Evolutionary conservation across 2,888 invertebrate species (phyloP), one percentile per base, ranked within the genome.

Genomic region (Vanessa cardui): DNA sequence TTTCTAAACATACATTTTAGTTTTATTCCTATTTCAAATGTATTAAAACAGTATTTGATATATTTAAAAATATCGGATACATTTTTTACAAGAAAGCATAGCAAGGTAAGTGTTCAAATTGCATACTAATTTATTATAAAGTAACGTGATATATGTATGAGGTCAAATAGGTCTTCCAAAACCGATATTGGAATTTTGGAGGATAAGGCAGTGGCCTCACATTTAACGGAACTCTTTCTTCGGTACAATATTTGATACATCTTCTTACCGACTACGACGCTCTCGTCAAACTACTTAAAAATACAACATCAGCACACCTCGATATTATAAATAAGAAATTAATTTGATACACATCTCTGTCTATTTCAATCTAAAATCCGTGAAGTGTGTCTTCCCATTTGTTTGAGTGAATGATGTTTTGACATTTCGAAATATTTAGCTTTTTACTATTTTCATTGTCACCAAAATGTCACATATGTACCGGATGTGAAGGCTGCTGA

Each of bases 291-390:
- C 74, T 71, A 73, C 74, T 78, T 77, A 75, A 70, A 69, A 69
- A 72, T 66, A 71, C 72, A 69, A 68, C 68, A 70, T 69, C 66
- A 69, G 63, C 70, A 70, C 66, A 72, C 59, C 69, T 73, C 72
- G 72, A 69, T 71, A 72, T 75, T 78, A 77, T 77, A 76, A 77
- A 77, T 75, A 76, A 72, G 72, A 70, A 75, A 74, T 69, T 71
- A 74, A 72, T 64, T 64, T 75, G 72, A 74, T 71, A 70, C 70
- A 72, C 62, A 74, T 71, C 70, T 70, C 74, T 76, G 73, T 72
- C 74, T 70, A 72, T 69, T 62, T 68, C 62, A 70, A 70, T 70
- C 65, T 73, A 70, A 74, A 73, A 74, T 71, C 71, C 61, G 75
- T 70, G 72, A 64, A 72, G 74, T 75, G 77, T 74, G 69, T 71